These are phyloP conservation scores for Percina caprodes DNA, from an alignment of 2,113 vertebrate genomes.

Conservation along the genomic window DNA sequence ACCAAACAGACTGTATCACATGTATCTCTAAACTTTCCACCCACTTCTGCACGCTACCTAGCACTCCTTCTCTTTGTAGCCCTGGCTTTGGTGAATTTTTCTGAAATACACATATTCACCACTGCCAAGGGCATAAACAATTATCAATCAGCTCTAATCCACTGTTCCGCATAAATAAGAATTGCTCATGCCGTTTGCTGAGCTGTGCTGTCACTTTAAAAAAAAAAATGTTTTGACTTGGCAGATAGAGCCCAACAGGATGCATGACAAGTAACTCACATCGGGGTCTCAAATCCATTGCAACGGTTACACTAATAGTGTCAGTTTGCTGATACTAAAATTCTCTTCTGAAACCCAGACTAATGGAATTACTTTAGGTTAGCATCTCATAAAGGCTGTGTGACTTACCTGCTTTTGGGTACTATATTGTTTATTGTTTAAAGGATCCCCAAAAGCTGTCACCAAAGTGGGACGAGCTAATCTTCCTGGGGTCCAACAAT, in stretches of 20 bases:
- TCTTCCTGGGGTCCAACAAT: background rate
- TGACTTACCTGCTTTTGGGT: conserved; percentile 7
- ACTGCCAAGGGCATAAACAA: conserved; percentile 83
- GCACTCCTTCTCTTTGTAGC: conserved; percentile 64
- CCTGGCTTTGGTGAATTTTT: conserved; percentile 75
- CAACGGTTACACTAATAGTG: conserved; percentile 43
- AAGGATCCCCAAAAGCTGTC: too few species aligned
- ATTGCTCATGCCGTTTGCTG: conserved; percentile 74
- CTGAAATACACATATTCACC: conserved; percentile 82
- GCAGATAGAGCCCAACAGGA: conserved; percentile 73
- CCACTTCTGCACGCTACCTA: conserved; percentile 61
- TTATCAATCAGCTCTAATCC: conserved; percentile 84
- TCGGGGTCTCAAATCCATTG: conserved; percentile 76
- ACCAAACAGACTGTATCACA: conserved; percentile 50
- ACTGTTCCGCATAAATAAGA: conserved; percentile 81
- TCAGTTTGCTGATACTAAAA: conserved; percentile 19
- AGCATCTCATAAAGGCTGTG: conserved; percentile 6
- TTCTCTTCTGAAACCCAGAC: background rate
- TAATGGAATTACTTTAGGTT: background rate
- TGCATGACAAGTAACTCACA: conserved; percentile 76
- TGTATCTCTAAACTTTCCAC: conserved; percentile 60
- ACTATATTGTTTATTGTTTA: too few species aligned
- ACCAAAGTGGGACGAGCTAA: too few species aligned
- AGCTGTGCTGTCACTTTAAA: conserved; percentile 75
- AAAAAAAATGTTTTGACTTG: conserved; percentile 67